Base-by-base conservation (phyloP, 1,140 invertebrate species). In the Drosophila dunni region DNA sequence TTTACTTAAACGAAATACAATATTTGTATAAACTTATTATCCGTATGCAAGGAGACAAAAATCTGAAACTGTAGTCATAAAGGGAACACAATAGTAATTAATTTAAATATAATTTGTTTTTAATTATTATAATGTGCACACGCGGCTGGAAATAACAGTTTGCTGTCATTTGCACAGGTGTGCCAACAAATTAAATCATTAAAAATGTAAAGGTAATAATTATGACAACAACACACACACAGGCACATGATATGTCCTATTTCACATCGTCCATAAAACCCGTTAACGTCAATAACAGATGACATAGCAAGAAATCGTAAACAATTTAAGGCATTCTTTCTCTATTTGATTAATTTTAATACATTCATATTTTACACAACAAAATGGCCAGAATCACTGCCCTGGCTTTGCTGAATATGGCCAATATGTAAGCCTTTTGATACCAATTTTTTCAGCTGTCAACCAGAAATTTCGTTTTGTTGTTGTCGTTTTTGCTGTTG, bases 51-150 rank as follows among this genome's bases (percentile, higher is more conserved):
- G 1, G 33, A 40, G 17, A 57, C 13, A 42, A 44, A 5, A 51
- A 33, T 11, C 11, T n/a, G 42, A 15, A 34, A 34, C 7, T 36
- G 7, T 2, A 53, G 7, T 8, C 13, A 51, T 29, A 5, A 29
- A 5, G 3, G 24, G 24, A 1, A 29, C 3, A 29, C 24, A 29
- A 29, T 29, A 54, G 51, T 8, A 73, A 89, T 89, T 83, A 80
- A 88, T 83, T 80, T 67, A 54, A 67, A 75, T 80, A 78, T 84
- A 89, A 89, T 88, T 89, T 78, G 71, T 65, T 84, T 83, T 88
- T 89, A 88, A 88, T 89, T 56, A 50, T 56, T 20, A 29, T 24
- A 65, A 69, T 75, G 44, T 33, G 20, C 64, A 66, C 57, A 56
- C 54, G 62, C 13, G 42, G 24, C 42, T 48, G 24, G 20, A 17